Base-by-base conservation (phyloP, 2,797 vertebrate genomes). In the Florisuga fusca region DNA sequence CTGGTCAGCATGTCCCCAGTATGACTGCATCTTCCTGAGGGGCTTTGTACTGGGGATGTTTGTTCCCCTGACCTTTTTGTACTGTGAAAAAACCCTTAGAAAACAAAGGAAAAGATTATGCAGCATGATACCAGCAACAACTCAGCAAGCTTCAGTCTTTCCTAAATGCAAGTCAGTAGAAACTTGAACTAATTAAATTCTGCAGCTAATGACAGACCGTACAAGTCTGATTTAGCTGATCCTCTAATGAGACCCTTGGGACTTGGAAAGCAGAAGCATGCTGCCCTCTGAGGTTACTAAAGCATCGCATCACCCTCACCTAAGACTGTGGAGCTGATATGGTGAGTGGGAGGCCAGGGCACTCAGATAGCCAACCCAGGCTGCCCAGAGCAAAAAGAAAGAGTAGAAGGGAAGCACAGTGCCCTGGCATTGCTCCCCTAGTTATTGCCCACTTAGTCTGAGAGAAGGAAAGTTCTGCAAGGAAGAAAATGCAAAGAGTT, bases 231-330 rank as follows among this genome's bases (percentile, higher is more conserved):
- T 95, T 94, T 90, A 80, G 89, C 92, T 93, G 83, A 93, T 94
- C 50, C 41, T 90, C 89, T 97, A 91, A 96, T 96, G 94, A 97
- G 90, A 94, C 92, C 74, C 87, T 73, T 72, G 78, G 72, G 85
- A 90, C 45, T 29, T 18, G 41, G 75, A 79, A 88, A 92, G 23
- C 50, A 85, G 80, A 90, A 90, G 53, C 73, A 43, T 3, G 9
- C 58, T 91, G 80, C 67, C 58, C 76, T 84, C 54, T 29, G 79
- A 91, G 66, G 55, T 93, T 92, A 61, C 17, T 36, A 76, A 91
- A 45, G 18, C 81, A 34, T 36, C 83, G 51, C 68, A 61, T 53
- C 55, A 48, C 74, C 67, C 68, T 84, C 73, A 92, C 89, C 61
- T 85, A n/a, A 61, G 53, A 61, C 43, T 89, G 46, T 57, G 54